Conservation (phyloP, 2,888 invertebrate species). For the Nomada fucata region DNA sequence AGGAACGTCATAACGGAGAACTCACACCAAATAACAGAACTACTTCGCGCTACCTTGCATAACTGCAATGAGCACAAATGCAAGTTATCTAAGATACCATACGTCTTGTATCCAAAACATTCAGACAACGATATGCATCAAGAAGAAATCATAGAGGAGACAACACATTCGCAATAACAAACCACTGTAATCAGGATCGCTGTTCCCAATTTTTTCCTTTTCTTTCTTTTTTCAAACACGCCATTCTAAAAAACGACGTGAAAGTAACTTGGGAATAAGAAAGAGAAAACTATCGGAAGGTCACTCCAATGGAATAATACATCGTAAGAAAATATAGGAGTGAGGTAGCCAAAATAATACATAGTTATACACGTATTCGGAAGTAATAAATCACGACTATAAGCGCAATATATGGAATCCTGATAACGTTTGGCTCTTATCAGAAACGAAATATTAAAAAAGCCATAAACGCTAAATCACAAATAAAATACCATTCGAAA, state of each 20-base stretch:
- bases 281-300: neutral
- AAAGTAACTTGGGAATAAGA: neutral
- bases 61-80: neutral
- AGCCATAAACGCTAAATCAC: slow-evolving; percentile 43
- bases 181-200: neutral
- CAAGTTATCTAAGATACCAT: neutral
- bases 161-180: neutral
- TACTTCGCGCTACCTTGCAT: neutral
- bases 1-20: slow-evolving; percentile 18
- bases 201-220: neutral
- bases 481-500: slow-evolving; percentile 45
- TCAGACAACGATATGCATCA: slow-evolving; percentile 16
- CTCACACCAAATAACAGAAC: slow-evolving; percentile 5
- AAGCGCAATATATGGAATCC: slow-evolving; percentile 40
- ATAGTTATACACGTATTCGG: slow-evolving; percentile 26
- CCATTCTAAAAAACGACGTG: neutral
- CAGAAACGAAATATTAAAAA: slow-evolving; percentile 24
- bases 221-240: neutral
- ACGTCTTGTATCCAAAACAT: slow-evolving; percentile 3
- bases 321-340: slow-evolving; percentile 31
- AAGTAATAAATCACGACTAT: slow-evolving; percentile 29
- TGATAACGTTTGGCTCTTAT: slow-evolving; percentile 27
- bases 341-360: slow-evolving; percentile 44
- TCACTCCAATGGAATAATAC: slow-evolving; percentile 8
- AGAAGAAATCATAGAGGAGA: neutral